A percentile compares a stretch with the other conserved stretches of the same genome.
Evolutionary conservation across 2,113 vertebrate species (phyloP).

Genomic region (Heptranchias perlo): DNA sequence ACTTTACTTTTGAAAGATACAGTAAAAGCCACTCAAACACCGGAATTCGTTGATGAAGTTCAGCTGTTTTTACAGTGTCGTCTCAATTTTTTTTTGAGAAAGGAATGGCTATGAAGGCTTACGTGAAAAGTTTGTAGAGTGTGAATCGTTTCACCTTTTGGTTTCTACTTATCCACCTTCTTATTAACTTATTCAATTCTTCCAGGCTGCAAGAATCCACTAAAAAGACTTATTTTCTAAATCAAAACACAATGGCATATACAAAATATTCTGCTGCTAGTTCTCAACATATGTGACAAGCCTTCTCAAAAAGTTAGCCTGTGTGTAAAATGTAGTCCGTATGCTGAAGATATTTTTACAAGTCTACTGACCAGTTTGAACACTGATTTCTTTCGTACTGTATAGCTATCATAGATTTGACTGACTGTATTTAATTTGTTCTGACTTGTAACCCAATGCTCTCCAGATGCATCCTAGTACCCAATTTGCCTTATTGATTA

Average conservation of each 20-base stretch:
- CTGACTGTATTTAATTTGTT: background rate
- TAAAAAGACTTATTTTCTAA: background rate
- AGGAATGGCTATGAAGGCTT: background rate
- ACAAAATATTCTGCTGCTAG: constrained; percentile 34
- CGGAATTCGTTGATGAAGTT: background rate
- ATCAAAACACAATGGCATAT: background rate
- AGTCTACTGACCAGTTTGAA: background rate
- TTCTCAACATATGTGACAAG: background rate
- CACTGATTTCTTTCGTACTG: background rate
- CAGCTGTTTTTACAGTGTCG: background rate
- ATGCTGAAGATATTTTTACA: background rate
- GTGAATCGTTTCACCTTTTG: background rate
- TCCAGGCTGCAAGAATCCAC: background rate
- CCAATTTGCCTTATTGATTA: background rate
- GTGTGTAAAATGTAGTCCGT: background rate
- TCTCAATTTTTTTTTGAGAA: background rate
- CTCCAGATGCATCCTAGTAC: background rate
- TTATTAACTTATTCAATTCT: background rate
- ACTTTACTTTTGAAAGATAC: background rate
- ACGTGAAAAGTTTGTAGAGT: background rate
- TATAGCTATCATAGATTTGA: background rate
- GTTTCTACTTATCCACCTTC: background rate
- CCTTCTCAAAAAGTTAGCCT: background rate
- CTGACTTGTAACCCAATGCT: background rate
- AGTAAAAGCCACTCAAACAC: background rate